Base-by-base conservation (phyloP, 2,113 vertebrate species). In the Embiotoca jacksoni region DNA sequence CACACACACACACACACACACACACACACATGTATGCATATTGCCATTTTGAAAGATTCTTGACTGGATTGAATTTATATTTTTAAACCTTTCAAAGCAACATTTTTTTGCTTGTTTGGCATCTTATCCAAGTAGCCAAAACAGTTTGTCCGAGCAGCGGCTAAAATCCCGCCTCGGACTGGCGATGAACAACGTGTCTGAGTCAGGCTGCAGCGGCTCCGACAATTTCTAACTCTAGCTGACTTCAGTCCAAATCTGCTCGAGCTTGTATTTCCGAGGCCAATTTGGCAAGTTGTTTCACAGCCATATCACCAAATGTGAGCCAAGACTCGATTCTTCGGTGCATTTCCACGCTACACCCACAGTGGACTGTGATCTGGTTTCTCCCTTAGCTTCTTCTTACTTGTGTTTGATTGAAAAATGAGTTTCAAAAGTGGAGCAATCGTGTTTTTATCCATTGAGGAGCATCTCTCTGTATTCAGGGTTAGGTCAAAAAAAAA, bases 1-100 rank as follows among this genome's bases (percentile, higher is more conserved):
- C 31, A 50, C 53, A 39, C 47, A 31, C 46, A 49, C 46, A 63
- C 49, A 52, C 44, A 56, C 60, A 58, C 47, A 79, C 62, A 56
- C 50, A 54, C 32, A 39, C 50, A 68, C 65, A 44, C 50, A 55
- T 6, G 15, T 7, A 50, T n/a, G 32, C 14, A 15, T 62, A 2
- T 58, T 13, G 52, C 6, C 46, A 65, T 70, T 54, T 56, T 54
- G 15, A 59, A 64, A 37, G 44, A 69, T 54, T 39, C 46, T 37
- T 55, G 47, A 60, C 65, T 39, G 23, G 23, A 23, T 23, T 23
- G 23, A 23, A 23, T 23, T 23, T 23, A 23, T 23, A 23, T 41
- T 65, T 70, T 5, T 14, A 11, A 49, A 11, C 60, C 41, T 72
- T 35, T 53, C 33, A 46, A 63, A 44, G 13, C 5, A 56, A 70